Evolutionary conservation across 2,888 invertebrate genomes (phyloP).

Genomic region (Odontothrips loti): DNA sequence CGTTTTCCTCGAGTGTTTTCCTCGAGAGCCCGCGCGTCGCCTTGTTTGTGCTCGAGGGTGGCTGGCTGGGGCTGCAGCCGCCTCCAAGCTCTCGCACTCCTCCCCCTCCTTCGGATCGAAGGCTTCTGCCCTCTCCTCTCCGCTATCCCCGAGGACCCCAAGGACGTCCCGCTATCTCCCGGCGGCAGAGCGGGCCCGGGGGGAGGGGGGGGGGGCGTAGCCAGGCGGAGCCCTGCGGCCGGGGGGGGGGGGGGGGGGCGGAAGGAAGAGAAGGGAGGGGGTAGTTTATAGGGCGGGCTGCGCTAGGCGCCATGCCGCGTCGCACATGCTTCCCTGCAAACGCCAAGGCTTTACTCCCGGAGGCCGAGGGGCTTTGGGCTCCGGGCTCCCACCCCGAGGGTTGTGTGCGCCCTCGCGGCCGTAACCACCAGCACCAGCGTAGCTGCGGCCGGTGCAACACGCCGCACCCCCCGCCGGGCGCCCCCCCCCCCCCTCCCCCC

Average conservation of each 20-base stretch:
- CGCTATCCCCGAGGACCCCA: neutral
- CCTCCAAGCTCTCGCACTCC: neutral
- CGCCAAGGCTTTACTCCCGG: too few species aligned
- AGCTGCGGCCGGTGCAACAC: too few species aligned
- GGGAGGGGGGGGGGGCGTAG: neutral
- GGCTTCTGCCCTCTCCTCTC: neutral
- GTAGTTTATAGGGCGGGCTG: neutral
- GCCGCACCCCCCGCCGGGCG: neutral
- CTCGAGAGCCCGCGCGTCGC: neutral
- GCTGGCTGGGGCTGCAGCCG: neutral
- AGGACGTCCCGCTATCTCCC: neutral
- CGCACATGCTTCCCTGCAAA: neutral
- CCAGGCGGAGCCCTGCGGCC: neutral
- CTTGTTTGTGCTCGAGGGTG: neutral
- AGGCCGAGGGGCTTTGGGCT: too few species aligned
- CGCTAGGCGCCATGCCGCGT: neutral
- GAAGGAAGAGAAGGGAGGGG: neutral
- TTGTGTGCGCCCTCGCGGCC: too few species aligned
- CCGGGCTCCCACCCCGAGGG: too few species aligned
- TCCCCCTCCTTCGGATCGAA: constrained; percentile 1
- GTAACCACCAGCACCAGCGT: too few species aligned
- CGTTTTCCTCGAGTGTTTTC: constrained; percentile 1
- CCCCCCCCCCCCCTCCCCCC: neutral
- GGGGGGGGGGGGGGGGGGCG: neutral
- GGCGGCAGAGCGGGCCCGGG: neutral